Evolutionary conservation across 1,140 invertebrate genomes (phyloP), one percentile per base, ranked within the genome.

Genomic region (Zophobas morio): DNA sequence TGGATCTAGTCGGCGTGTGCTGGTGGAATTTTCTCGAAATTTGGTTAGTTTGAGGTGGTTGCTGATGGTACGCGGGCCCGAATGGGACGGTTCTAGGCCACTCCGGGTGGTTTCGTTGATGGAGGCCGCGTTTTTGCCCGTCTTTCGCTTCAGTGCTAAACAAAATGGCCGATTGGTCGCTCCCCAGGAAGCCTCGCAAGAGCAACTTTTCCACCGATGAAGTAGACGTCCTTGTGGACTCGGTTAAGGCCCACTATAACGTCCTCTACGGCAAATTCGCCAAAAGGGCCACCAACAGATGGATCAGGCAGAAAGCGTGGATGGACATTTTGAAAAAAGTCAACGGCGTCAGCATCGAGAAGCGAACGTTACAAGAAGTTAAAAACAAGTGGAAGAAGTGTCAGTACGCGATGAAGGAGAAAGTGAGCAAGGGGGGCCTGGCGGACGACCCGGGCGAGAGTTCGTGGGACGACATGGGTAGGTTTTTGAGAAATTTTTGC

Each of bases 321-420:
- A 36, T 81, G 39, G 77, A 79, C 42, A 74, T 83, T 39, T 76
- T 80, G 63, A 74, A 77, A 32, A 70, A 78, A 47, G 82, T 83
- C 6, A 83, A 83, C 70, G 70, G 66, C 32, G 82, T 83, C 54
- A 79, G 81, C 33, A 37, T 77, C n/a, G 82, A 83, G 60, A 75
- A 74, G 66, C 81, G 82, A n/a, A 83, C 82, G 36, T 54, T 82
- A 36, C 76, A 76, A 34, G 82, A 83, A 77, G 78, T 83, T 42
- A 83, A 83, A 78, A 83, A 81, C 51, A 83, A 83, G 74, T 82
- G 80, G 82, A 83, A 83, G 70, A 82, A 82, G 66, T 83, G 79
- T 72, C 81, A 81, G n/a, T 72, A 66, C 39, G 60, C 39, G 0
- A 8, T 66, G n/a, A 66, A 66, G 60, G 60, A 66, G 20, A 66